Base-by-base conservation (phyloP, 2,888 invertebrate species). In the Slavum lentiscoides region DNA sequence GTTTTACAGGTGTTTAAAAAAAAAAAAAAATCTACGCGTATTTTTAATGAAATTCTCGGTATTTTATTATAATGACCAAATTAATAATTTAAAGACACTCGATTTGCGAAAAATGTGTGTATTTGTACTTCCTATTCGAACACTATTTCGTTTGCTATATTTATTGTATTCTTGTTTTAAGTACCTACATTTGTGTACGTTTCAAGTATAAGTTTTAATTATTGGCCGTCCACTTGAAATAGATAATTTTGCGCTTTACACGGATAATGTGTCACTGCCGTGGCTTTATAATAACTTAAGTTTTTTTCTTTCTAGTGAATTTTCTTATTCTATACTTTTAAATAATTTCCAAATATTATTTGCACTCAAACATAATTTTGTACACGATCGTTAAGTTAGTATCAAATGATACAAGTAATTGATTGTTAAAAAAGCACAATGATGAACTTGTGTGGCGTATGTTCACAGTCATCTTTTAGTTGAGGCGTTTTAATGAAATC, bases 221-320 rank as follows among this genome's bases (percentile, higher is more conserved):
- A 75, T 58, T 66, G 53, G 17, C 74, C 66, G 66, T 75, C 55
- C 66, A 75, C 23, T 75, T 66, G 7, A 39, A 74, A 75, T 66
- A 58, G 66, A 64, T 64, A 53, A 74, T 37, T 64, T 37, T 74
- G 58, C 15, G 64, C 64, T 62, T 53, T 62, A 49, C 53, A 74
- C 53, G 37, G 11, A 21, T 74, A 21, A 5, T 39, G 3, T 15
- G 11, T 11, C 49, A 66, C 37, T 58, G 66, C 21, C 37, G 39
- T 66, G 39, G 39, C 55, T 58, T 74, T 58, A 21, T 17, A n/a
- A n/a, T n/a, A 39, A 30, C 7, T 43, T 17, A 30, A 1, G 30
- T 30, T 30, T 30, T n/a, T 30, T 17, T 55, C 4, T 74, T 39
- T 49, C 49, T 30, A 21, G 37, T 58, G 39, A 69, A 64, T 39